Conservation (phyloP, 2,113 vertebrate genomes). For the Polyodon spathula region DNA sequence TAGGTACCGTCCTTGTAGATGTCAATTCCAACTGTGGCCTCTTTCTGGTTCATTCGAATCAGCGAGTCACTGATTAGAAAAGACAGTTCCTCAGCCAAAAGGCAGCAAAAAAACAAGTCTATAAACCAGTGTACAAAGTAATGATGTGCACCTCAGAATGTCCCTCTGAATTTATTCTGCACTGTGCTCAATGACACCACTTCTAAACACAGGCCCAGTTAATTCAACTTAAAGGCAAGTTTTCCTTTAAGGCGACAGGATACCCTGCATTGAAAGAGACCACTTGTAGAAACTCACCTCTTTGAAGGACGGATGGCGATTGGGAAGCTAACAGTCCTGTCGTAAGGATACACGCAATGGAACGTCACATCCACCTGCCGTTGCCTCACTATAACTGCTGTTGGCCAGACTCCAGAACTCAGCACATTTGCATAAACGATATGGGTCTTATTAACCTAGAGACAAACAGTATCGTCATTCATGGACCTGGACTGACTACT, state of each 20-base stretch:
- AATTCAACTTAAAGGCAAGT: background rate
- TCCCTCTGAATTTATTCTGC: too few species aligned
- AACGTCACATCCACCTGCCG: slow-evolving; percentile 44
- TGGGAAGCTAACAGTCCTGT: slow-evolving; percentile 41
- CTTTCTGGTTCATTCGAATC: slow-evolving; percentile 35
- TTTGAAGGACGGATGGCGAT: slow-evolving; percentile 39
- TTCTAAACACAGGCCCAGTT: too few species aligned
- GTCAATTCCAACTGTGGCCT: slow-evolving; percentile 44
- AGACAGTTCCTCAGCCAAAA: too few species aligned
- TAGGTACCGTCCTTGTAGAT: slow-evolving; percentile 45
- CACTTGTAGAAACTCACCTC: slow-evolving; percentile 28
- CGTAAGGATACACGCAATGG: slow-evolving; percentile 48
- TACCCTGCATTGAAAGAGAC: background rate
- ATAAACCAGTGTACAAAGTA: too few species aligned
- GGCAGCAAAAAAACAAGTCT: too few species aligned
- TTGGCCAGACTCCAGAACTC: slow-evolving; percentile 31
- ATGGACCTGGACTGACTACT: background rate
- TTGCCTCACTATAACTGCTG: slow-evolving; percentile 45
- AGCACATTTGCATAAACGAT: slow-evolving; percentile 45
- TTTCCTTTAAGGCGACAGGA: background rate
- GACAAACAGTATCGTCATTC: background rate
- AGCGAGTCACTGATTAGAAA: slow-evolving; percentile 18
- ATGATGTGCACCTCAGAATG: too few species aligned
- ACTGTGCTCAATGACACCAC: too few species aligned
- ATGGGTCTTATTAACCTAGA: slow-evolving; percentile 49